These are phyloP conservation scores for Manis javanica DNA, from an alignment of 2,797 vertebrate species.

Conservation along the genomic window DNA sequence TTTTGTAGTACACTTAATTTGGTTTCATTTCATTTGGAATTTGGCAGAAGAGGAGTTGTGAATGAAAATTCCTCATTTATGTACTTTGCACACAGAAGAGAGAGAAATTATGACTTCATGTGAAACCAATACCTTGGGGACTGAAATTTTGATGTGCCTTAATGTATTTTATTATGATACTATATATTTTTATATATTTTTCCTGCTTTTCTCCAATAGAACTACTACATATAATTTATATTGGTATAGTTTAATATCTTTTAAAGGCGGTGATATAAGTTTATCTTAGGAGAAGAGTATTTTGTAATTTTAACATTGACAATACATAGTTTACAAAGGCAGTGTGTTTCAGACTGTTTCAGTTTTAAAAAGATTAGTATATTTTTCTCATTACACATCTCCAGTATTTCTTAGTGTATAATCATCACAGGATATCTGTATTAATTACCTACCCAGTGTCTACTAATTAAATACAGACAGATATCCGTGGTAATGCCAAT, in stretches of 20 bases:
- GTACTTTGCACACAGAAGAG: slow-evolving; percentile 51
- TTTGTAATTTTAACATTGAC: background rate
- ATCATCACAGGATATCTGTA: background rate
- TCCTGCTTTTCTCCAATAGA: background rate
- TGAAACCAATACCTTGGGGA: slow-evolving; percentile 77
- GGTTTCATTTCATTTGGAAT: slow-evolving; percentile 83
- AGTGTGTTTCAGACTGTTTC: slow-evolving; percentile 48
- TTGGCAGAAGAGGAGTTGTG: slow-evolving; percentile 74
- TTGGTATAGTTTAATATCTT: slow-evolving; percentile 60
- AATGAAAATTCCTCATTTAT: slow-evolving; percentile 79
- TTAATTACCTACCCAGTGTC: background rate
- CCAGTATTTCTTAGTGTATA: background rate
- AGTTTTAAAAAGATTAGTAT: background rate
- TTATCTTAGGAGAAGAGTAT: slow-evolving; percentile 54
- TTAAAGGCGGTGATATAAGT: slow-evolving; percentile 46
- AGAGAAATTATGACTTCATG: slow-evolving; percentile 81
- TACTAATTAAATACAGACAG: background rate
- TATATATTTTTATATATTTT: slow-evolving; percentile 61
- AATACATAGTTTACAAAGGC: background rate
- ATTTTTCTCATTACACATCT: slow-evolving; percentile 56
- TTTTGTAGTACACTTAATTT: slow-evolving; percentile 78
- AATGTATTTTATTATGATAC: slow-evolving; percentile 77
- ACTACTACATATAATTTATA: slow-evolving; percentile 61
- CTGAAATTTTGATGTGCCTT: slow-evolving; percentile 65
- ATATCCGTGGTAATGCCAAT: background rate